These are phyloP conservation scores for Temnothorax nylanderi DNA, from an alignment of 1,140 invertebrate genomes.

Conservation along the genomic window DNA sequence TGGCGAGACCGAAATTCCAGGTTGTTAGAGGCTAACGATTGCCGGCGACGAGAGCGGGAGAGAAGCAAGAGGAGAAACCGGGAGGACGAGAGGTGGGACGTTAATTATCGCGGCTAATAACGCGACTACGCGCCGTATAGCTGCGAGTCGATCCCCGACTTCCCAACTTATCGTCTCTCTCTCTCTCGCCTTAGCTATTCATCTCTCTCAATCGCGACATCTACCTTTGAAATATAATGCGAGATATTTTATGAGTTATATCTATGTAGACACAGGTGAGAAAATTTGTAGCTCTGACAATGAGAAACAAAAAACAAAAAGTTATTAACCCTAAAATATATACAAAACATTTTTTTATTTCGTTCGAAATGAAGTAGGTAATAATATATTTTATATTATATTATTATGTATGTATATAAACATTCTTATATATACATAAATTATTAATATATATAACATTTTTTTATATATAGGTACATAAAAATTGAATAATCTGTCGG, in stretches of 20 bases:
- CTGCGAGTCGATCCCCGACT: conserved; percentile 51
- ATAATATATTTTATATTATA: neutral
- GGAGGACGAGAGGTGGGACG: conserved; percentile 67
- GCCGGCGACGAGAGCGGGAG: conserved; percentile 42
- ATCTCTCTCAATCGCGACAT: conserved; percentile 26
- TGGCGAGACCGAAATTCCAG: conserved; percentile 76
- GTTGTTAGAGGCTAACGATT: conserved; percentile 79
- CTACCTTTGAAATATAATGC: neutral
- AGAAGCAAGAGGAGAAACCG: neutral
- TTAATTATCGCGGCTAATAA: conserved; percentile 82
- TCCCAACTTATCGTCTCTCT: conserved; percentile 24
- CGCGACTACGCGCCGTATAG: conserved; percentile 63
- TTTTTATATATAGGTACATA: neutral
- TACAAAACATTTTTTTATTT: neutral
- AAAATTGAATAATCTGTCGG: neutral
- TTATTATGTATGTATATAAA: no score
- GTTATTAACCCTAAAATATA: neutral
- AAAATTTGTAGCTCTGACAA: neutral
- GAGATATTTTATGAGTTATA: neutral
- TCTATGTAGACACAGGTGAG: neutral
- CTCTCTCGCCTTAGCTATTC: neutral
- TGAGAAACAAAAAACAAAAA: neutral
- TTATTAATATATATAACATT: no score
- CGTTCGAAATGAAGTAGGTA: neutral
- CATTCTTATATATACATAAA: no score